Evolutionary conservation across 2,797 vertebrate species (phyloP), one percentile per base, ranked within the genome.

Genomic region (Darevskia mixta): DNA sequence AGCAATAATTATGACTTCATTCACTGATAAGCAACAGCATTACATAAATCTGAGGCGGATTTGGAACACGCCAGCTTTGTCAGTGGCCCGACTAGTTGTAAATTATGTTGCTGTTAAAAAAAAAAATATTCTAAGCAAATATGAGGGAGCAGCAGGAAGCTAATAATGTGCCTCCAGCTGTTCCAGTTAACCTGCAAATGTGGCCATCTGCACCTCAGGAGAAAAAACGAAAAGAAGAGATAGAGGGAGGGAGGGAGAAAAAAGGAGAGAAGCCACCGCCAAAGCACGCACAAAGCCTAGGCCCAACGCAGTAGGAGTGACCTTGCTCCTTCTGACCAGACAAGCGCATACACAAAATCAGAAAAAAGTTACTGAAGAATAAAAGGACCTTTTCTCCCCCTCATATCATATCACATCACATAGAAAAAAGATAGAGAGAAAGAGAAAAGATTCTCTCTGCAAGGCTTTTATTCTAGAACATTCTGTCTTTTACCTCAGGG

Each of bases 131-230:
- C 96, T 95, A 96, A 98, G 98, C 98, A 98, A 98, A 99, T 98
- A 99, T 98, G 98, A 98, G 97, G 97, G 97, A 98, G 97, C 99
- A 98, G 98, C 98, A 98, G 98, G 99, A 98, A 97, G 98, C 98
- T 99, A 99, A 99, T 99, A 99, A 99, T 98, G 98, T 98, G 97
- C 97, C 98, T 99, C 99, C 99, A 99, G 99, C 98, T 99, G 98
- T 98, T 99, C 98, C 98, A 98, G 98, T 99, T 99, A 99, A 99
- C 99, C 98, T 99, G 98, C 98, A 98, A 98, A 99, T 98, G 97
- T 98, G 98, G 98, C 98, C 98, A 99, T 98, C 98, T 99, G 98
- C 98, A 98, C 98, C 98, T 98, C 97, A 93, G 96, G 97, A 97
- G 97, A 93, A 95, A 94, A 80, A 96, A 94, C 13, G 97, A 96